Evolutionary conservation across 2,797 vertebrate genomes (phyloP).

Genomic region (Sebastes miniatus): DNA sequence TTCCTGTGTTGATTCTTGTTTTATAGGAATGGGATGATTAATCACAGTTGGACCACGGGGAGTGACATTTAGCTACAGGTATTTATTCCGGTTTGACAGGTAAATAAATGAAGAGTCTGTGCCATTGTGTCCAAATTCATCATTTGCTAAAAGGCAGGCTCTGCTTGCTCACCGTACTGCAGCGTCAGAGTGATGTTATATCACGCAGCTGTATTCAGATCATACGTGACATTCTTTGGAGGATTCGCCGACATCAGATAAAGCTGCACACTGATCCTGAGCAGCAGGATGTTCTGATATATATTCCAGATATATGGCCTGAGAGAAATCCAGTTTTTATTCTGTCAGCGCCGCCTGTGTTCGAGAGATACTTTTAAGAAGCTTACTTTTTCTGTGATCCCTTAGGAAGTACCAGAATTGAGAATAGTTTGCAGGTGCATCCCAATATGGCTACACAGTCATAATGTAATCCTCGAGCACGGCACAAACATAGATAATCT

Average conservation of each 20-base stretch:
- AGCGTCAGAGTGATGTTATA: not conserved
- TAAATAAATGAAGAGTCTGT: not conserved
- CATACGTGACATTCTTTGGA: constrained; percentile 46
- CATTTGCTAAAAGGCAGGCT: not conserved
- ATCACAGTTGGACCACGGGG: constrained; percentile 16
- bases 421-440: not conserved
- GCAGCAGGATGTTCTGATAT: constrained; percentile 25
- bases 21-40: constrained; percentile 43
- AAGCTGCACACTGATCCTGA: constrained; percentile 26
- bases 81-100: not conserved
- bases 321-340: constrained; percentile 12
- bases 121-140: not conserved
- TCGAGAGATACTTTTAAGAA: not conserved
- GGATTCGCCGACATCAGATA: constrained; percentile 47
- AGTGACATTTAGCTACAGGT: constrained; percentile 48
- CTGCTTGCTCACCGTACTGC: not conserved
- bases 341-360: constrained; percentile 1
- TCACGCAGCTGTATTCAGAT: constrained; percentile 12
- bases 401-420: not conserved
- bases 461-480: not conserved
- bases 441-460: not conserved
- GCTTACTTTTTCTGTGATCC: not conserved
- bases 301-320: constrained; percentile 15
- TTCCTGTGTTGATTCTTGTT: constrained; percentile 50
- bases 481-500: not conserved